Evolutionary conservation across 2,113 vertebrate genomes (phyloP), one percentile per base, ranked within the genome.

Genomic region (Pterocles burchelli): DNA sequence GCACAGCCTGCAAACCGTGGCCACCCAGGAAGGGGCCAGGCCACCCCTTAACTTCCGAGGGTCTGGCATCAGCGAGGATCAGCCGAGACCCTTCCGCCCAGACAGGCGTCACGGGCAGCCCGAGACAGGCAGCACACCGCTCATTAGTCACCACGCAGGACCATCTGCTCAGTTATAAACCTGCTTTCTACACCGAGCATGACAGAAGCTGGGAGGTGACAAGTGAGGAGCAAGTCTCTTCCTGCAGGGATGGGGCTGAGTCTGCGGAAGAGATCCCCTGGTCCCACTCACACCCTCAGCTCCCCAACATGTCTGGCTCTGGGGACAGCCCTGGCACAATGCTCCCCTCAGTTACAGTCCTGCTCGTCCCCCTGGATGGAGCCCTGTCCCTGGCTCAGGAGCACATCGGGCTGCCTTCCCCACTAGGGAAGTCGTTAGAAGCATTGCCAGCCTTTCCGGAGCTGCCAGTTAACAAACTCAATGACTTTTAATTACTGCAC

Each of bases 91-190:
- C 52, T 85, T 72, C 73, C 12, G 65, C 49, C 34, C 89, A 77
- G 81, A 68, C 76, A 63, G 48, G 61, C 7, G 0, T 62, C 76
- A 52, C 10, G 5, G 90, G 63, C 46, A 5, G 74, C 36, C 43
- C 4, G 7, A 87, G 86, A 78, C 58, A 33, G 58, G 71, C 45
- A 13, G 43, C 1, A 6, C 94, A n/a, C 63, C 18, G 5, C 13
- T 83, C 92, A 54, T 92, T 77, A 92, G 89, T 80, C 89, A 95
- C 91, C 85, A 46, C 0, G 0, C 38, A 72, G 67, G 59, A 73
- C 94, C 93, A 95, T 94, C 95, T 94, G 91, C 13, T 94, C 26
- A 68, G 63, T 48, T 88, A 68, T 20, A 92, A 95, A 92, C 85
- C 77, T 78, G 89, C 89, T 80, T 78, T 78, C 91, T 74, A 65